Evolutionary conservation across 1,140 invertebrate species (phyloP).

Genomic region (Nilaparvata lugens): DNA sequence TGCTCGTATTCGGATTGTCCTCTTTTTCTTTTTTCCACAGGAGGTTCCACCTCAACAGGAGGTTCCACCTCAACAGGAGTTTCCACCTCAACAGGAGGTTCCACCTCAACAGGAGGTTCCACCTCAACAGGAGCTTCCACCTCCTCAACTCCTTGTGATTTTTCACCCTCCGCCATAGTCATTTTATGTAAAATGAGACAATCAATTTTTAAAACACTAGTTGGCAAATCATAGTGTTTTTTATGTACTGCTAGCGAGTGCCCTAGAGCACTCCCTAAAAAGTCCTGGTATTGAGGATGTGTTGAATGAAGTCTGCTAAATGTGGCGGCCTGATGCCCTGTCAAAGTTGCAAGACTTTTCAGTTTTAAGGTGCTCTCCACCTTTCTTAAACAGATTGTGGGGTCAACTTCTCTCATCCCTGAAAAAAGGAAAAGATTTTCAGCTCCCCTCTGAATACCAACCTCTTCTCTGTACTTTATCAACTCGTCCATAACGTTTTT

Average conservation of each 20-base stretch:
- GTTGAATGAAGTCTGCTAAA: not conserved
- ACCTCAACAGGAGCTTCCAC: no score
- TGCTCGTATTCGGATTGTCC: no score
- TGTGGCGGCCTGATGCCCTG: conserved; percentile 4
- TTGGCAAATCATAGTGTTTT: conserved; percentile 9
- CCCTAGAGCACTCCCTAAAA: not conserved
- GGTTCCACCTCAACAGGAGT: no score
- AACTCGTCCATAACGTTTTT: not conserved
- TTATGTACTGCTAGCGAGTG: conserved; percentile 3
- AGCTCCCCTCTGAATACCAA: not conserved
- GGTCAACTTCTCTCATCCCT: not conserved
- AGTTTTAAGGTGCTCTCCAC: not conserved
- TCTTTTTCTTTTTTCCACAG: no score
- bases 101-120: no score
- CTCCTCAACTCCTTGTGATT: not conserved
- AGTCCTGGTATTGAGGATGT: conserved; percentile 11
- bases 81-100: no score
- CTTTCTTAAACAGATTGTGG: not conserved
- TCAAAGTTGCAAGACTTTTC: not conserved
- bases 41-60: no score
- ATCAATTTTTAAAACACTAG: conserved; percentile 4
- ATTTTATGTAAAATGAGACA: conserved; percentile 5
- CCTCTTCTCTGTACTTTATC: not conserved
- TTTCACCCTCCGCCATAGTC: not conserved
- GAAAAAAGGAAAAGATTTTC: not conserved